These are phyloP conservation scores for Hydrozoanthus tunicans DNA, from an alignment of 64 coral and sea anemone species.

Conservation along the genomic window DNA sequence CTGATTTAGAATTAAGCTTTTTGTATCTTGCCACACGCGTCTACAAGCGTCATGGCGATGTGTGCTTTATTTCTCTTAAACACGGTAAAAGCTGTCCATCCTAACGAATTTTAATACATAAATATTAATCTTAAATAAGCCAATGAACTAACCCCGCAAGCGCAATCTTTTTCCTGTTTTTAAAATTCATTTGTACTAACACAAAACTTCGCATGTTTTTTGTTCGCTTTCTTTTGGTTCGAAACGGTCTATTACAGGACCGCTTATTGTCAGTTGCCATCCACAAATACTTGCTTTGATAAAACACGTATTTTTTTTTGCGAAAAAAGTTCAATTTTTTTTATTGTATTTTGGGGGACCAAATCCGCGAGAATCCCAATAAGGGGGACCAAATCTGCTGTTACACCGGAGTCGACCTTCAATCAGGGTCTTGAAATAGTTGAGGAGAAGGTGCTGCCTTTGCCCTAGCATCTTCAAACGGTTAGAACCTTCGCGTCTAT, in stretches of 20 bases:
- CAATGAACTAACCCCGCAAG: not conserved
- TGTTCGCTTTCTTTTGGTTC: slow-evolving; percentile 6
- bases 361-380: not conserved
- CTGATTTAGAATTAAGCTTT: too few species aligned
- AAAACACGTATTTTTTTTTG: not conserved
- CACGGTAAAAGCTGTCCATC: not conserved
- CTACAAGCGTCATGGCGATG: not conserved
- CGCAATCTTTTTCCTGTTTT: not conserved
- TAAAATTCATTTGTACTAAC: not conserved
- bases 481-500: too few species aligned
- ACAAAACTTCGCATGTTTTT: slow-evolving; percentile 2
- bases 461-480: too few species aligned
- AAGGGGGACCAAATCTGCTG: not conserved
- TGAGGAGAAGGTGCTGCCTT: too few species aligned
- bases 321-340: not conserved
- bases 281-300: not conserved
- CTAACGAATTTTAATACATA: not conserved
- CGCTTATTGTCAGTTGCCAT: not conserved
- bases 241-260: not conserved
- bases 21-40: not conserved
- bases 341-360: not conserved
- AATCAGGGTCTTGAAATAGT: too few species aligned
- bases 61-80: not conserved
- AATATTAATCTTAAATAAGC: not conserved
- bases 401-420: not conserved